Evolutionary conservation across 2,888 invertebrate species (phyloP).

Genomic region (Coleophora deauratella): DNA sequence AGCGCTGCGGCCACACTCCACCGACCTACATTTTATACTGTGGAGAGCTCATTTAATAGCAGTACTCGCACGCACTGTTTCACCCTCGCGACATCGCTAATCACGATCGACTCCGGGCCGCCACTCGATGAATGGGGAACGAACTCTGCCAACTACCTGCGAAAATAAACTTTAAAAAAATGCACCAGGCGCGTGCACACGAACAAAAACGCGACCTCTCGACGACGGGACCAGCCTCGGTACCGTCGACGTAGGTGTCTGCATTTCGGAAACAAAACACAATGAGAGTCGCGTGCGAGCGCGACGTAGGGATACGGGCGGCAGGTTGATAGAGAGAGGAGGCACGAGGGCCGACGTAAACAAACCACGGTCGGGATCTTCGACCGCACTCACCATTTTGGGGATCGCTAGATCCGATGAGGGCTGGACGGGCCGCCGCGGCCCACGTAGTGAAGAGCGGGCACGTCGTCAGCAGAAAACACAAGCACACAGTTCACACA

Average conservation of each 20-base stretch:
- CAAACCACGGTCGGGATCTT: conserved; percentile 67
- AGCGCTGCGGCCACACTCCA: conserved; percentile 52
- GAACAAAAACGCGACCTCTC: conserved; percentile 60
- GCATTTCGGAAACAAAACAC: conserved; percentile 72
- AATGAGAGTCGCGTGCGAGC: conserved; percentile 66
- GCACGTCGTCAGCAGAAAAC: conserved; percentile 50
- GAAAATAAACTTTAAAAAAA: conserved; percentile 61
- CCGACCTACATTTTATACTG: conserved; percentile 73
- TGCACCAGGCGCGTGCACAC: conserved; percentile 50
- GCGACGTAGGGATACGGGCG: conserved; percentile 64
- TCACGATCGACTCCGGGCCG: conserved; percentile 20
- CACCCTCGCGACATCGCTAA: conserved; percentile 37
- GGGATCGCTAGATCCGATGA: conserved; percentile 50
- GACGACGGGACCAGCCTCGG: conserved; percentile 49
- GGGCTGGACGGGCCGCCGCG: conserved; percentile 41
- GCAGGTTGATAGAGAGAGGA: conserved; percentile 66
- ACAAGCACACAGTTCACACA: conserved; percentile 53
- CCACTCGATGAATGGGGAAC: conserved; percentile 36
- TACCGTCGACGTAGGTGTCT: conserved; percentile 63
- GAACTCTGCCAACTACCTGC: conserved; percentile 50
- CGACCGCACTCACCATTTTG: conserved; percentile 73
- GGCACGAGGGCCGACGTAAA: conserved; percentile 67
- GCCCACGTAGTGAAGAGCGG: conserved; percentile 65
- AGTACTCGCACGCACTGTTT: conserved; percentile 44
- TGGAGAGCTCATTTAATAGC: conserved; percentile 56